Conservation (phyloP, 2,888 invertebrate genomes). For the Cephus pygmeus region DNA sequence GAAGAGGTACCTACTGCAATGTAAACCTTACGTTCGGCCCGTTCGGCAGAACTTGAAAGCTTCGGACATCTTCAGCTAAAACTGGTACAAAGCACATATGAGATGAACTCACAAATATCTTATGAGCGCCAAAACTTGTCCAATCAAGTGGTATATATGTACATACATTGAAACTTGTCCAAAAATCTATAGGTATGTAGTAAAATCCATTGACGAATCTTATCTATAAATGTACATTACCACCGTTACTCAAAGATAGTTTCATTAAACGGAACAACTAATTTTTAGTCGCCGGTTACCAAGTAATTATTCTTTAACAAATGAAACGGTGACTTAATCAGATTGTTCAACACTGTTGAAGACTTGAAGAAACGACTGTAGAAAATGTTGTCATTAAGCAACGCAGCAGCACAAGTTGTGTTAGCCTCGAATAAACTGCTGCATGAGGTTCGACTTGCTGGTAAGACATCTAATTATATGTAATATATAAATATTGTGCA, state of each 20-base stretch:
- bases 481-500: conserved; percentile 11
- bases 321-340: neutral
- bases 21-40: neutral
- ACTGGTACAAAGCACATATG: neutral
- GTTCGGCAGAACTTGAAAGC: neutral
- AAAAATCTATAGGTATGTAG: no score
- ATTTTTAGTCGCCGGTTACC: neutral
- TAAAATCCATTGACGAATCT: no score
- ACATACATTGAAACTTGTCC: no score
- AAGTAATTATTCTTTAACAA: neutral
- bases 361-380: neutral
- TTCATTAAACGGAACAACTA: neutral
- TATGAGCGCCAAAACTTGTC: no score
- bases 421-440: neutral
- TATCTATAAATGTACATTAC: no score
- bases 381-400: neutral
- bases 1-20: neutral
- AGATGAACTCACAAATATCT: neutral
- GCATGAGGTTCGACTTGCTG: neutral
- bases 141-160: no score
- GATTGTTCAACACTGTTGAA: neutral
- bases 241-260: no score
- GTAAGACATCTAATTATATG: neutral
- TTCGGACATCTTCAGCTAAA: neutral
- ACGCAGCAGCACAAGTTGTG: neutral